Conservation (phyloP, 2,888 invertebrate species). For the Dicroscelio sp. region DNA sequence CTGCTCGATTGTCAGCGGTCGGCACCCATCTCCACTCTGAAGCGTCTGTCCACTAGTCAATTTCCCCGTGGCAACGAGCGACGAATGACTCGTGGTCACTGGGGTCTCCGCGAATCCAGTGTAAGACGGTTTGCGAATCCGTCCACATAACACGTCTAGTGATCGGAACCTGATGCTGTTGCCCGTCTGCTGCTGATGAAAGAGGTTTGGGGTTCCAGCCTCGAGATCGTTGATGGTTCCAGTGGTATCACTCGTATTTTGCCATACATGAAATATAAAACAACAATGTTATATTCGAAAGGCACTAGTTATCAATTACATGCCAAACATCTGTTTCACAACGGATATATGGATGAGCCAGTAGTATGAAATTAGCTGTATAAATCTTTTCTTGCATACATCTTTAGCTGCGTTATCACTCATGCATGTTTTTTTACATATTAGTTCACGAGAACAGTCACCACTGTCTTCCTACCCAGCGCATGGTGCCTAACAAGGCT, state of each 20-base stretch:
- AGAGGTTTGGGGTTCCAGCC: constrained; percentile 75
- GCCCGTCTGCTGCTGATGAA: constrained; percentile 59
- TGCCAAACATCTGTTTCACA: too few relatives aligned
- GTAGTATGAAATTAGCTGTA: too few relatives aligned
- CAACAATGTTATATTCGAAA: too few relatives aligned
- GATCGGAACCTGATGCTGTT: constrained; percentile 53
- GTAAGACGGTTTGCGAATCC: constrained; percentile 78
- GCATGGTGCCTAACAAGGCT: too few relatives aligned
- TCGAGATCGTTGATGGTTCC: constrained; percentile 59
- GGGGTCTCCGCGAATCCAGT: constrained; percentile 75
- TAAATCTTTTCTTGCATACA: too few relatives aligned
- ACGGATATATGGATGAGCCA: too few relatives aligned
- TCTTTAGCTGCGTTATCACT: too few relatives aligned
- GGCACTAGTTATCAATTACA: too few relatives aligned
- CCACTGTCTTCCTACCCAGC: too few relatives aligned
- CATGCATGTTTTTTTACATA: too few relatives aligned
- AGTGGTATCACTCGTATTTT: constrained; percentile 41
- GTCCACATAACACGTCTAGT: constrained; percentile 54
- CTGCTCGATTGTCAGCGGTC: not conserved
- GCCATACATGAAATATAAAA: not conserved
- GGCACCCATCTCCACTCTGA: not conserved
- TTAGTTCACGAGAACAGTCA: too few relatives aligned
- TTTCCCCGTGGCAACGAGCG: not conserved
- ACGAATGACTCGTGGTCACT: not conserved
- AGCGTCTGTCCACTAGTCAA: not conserved